Percentiles rank a stretch among this genome's conserved stretches.
Conservation (phyloP, 1,140 invertebrate genomes). For the Laupala kohalensis region DNA sequence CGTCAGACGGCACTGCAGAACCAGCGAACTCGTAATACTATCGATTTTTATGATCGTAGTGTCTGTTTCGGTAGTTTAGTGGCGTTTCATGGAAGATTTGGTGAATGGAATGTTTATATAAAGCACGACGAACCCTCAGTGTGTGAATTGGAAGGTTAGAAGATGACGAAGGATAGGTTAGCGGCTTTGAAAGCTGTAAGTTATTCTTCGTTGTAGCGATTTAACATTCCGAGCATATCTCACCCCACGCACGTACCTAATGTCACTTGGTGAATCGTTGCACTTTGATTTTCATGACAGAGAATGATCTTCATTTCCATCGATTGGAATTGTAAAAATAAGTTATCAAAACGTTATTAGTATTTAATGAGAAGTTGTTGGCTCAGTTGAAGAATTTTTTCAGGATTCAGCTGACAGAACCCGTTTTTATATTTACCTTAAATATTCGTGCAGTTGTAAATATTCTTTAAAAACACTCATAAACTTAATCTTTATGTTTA, state of each 20-base stretch:
- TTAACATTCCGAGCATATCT: neutral
- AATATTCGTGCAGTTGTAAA: no score
- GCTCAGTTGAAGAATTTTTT: no score
- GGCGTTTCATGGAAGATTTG: conserved; percentile 53
- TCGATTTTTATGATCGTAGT: conserved; percentile 60
- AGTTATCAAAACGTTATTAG: no score
- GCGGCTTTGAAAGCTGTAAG: conserved; percentile 88
- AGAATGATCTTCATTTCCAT: conserved; percentile 14
- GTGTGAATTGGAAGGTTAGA: conserved; percentile 45
- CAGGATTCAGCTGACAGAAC: no score
- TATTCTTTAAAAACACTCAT: neutral
- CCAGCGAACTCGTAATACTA: conserved; percentile 32
- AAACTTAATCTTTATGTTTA: neutral
- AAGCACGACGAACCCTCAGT: conserved; percentile 41
- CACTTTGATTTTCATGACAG: neutral
- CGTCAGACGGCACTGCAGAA: conserved; percentile 47
- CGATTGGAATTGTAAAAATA: no score
- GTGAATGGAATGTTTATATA: conserved; percentile 65
- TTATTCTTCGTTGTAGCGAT: conserved; percentile 19
- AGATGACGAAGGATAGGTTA: conserved; percentile 96
- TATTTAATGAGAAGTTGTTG: no score
- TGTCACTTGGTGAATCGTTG: neutral
- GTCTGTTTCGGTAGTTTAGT: conserved; percentile 53
- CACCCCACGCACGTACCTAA: neutral
- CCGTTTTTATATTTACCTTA: no score